Percentiles rank a stretch among this genome's conserved stretches.
Conservation (phyloP, 2,797 vertebrate genomes). For the Coregonus suidteri region DNA sequence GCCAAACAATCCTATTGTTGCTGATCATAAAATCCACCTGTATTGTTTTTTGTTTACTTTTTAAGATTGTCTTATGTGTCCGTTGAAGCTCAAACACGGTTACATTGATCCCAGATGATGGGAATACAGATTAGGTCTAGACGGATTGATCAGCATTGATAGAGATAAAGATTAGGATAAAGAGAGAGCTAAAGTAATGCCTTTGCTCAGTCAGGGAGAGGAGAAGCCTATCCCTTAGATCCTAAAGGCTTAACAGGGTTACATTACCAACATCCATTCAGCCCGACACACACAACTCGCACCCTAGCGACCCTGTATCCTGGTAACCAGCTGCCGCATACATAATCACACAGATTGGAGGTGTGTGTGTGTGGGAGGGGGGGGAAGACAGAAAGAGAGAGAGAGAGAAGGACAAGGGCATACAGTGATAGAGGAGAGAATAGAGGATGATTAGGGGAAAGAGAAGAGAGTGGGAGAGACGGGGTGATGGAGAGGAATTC, state of each 20-base stretch:
- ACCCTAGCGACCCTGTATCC: conserved; percentile 35
- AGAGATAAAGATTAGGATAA: conserved; percentile 58
- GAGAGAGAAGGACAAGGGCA: not conserved
- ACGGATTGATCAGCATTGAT: not conserved
- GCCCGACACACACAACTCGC: not conserved
- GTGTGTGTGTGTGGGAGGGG: not conserved
- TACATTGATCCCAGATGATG: not conserved
- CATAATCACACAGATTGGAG: conserved; percentile 25
- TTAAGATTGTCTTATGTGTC: no score
- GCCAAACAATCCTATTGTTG: conserved; percentile 49
- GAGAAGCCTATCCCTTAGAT: conserved; percentile 58
- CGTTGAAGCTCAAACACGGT: not conserved
- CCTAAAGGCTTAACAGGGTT: conserved; percentile 52
- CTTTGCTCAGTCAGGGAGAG: conserved; percentile 69
- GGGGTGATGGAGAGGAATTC: not conserved
- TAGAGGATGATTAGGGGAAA: not conserved
- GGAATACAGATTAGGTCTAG: not conserved
- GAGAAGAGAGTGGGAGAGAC: not conserved
- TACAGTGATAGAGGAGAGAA: conserved; percentile 1
- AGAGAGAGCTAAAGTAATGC: conserved; percentile 65
- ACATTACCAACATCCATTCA: conserved; percentile 41
- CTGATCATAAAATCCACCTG: conserved; percentile 48
- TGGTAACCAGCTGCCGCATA: conserved; percentile 34
- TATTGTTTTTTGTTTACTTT: conserved; percentile 31
- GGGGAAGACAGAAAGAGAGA: not conserved